These are phyloP conservation scores for Helogale parvula DNA, from an alignment of 2,113 vertebrate species.

Conservation along the genomic window DNA sequence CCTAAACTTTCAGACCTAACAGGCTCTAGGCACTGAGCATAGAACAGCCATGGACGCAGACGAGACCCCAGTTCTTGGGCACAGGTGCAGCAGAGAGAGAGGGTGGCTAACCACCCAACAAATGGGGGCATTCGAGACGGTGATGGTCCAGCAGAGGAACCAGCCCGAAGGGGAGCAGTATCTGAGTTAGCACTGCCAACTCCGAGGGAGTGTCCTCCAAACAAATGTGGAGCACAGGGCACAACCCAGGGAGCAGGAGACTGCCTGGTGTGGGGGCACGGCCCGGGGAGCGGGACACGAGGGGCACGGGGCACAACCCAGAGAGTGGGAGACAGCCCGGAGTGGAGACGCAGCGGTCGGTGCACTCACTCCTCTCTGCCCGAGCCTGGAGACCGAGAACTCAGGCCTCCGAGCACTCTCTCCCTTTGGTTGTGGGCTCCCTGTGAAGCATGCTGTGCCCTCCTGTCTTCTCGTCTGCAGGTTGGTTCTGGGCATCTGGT, in stretches of 20 bases:
- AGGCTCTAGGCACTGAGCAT: not conserved
- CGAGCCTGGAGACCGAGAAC: not conserved
- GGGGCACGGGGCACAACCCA: not conserved
- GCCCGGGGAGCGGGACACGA: not conserved
- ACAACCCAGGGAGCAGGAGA: not conserved
- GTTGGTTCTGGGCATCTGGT: rapidly evolving
- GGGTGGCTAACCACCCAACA: not conserved
- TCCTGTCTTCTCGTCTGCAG: not conserved
- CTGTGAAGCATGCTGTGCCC: not conserved
- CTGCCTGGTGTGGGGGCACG: not conserved
- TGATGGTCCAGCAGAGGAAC: not conserved
- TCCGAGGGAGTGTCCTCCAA: rapidly evolving
- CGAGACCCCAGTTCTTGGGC: rapidly evolving
- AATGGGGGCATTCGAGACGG: not conserved
- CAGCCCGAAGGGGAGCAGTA: rapidly evolving
- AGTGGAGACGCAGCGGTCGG: not conserved
- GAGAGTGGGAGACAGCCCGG: not conserved
- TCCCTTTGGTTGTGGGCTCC: not conserved
- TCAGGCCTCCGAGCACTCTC: not conserved
- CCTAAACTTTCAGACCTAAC: not conserved
- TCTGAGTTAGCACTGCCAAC: rapidly evolving
- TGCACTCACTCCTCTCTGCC: rapidly evolving
- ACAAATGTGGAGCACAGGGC: too few relatives aligned
- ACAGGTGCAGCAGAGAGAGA: not conserved
- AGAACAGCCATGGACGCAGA: not conserved